Conservation (phyloP, 1,140 invertebrate genomes). For the Bombus cullumanus region DNA sequence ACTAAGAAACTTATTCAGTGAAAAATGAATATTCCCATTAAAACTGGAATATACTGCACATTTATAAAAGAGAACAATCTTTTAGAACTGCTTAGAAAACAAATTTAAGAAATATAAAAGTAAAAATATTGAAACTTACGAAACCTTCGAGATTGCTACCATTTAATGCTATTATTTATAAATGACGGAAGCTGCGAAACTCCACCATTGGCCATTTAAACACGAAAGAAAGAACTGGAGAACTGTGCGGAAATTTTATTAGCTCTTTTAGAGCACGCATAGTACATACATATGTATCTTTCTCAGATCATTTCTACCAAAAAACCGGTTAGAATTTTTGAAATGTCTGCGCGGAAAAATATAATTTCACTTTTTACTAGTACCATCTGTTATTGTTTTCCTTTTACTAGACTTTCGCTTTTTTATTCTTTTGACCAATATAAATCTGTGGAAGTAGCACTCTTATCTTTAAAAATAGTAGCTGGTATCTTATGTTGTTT, state of each 20-base stretch:
- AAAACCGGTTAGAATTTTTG: constrained; percentile 1
- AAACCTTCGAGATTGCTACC: too few species aligned
- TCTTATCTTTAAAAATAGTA: not conserved
- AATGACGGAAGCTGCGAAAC: too few species aligned
- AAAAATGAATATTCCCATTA: not conserved
- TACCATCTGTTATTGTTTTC: not conserved
- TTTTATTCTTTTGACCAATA: not conserved
- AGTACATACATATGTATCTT: not conserved
- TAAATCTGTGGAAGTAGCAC: not conserved
- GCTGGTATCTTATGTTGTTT: not conserved
- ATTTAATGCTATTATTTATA: too few species aligned
- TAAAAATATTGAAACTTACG: too few species aligned
- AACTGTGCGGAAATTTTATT: not conserved
- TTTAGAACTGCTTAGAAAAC: not conserved
- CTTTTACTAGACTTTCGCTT: not conserved
- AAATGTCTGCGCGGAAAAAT: not conserved
- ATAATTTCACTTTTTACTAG: constrained; percentile 2
- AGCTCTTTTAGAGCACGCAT: not conserved
- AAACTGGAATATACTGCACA: not conserved
- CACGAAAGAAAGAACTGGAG: not conserved
- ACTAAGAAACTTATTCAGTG: not conserved
- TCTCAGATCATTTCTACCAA: not conserved
- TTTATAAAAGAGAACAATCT: not conserved
- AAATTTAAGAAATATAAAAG: not conserved
- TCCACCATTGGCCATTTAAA: not conserved